Evolutionary conservation across 2,888 invertebrate genomes (phyloP), one percentile per base, ranked within the genome.

Genomic region (Prosopocoilus inquinatus): DNA sequence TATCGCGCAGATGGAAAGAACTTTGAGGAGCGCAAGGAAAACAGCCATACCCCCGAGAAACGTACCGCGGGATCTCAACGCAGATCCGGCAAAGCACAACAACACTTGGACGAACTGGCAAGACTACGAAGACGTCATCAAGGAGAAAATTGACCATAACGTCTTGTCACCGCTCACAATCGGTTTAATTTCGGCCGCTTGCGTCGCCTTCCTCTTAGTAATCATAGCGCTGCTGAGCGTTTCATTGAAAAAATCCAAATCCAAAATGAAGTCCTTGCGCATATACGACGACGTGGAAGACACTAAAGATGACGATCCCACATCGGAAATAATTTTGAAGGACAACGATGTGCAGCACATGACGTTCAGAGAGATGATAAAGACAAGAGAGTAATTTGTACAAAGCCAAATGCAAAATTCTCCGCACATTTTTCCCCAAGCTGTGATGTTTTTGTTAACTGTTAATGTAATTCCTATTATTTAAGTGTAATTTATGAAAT

Each of bases 41-140:
- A 76, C 76, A 1, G 76, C 80, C 0, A 50, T 79, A 11, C 69
- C 75, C 1, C 74, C 81, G 0, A 75, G 75, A 52, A 82, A 82
- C 55, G 62, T 76, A 1, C 75, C 78, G 1, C 64, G 70, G 1
- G 80, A 81, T 60, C 72, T 75, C 0, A 73, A 72, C 1, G 79
- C 81, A 1, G 77, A 85, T 73, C 85, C 86, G 0, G 64, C 64
- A 0, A 63, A 74, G 4, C 83, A 82, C 76, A 79, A 82, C 49
- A 77, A 79, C 48, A 79, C 80, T 0, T 86, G 86, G 86, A 77
- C 78, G 1, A 79, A 76, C 62, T 86, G 85, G 86, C 71, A 75
- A 64, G 83, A 84, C 63, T 74, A 50, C 36, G 57, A 57, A 28
- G 47, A 44, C 28, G 50, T 57, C 5, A 41, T 43, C 11, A 51